Evolutionary conservation across 1,140 invertebrate genomes (phyloP).

Genomic region (Drosophila insularis): DNA sequence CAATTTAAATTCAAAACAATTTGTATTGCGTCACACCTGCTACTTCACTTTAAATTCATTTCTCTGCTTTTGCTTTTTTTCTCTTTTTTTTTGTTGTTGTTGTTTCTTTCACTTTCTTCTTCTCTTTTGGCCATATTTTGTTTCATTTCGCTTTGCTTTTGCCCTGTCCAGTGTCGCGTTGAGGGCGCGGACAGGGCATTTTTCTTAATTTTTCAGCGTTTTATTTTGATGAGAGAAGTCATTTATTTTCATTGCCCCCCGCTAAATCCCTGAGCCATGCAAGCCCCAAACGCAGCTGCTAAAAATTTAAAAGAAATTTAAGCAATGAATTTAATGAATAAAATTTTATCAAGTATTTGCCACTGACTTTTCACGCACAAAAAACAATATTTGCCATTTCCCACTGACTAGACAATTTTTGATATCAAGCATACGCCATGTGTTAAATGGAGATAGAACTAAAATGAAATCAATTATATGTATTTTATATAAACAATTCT

Average conservation of each 20-base stretch:
- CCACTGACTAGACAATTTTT: background rate
- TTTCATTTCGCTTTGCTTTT: conserved; percentile 39
- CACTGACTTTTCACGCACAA: background rate
- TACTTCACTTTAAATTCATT: conserved; percentile 60
- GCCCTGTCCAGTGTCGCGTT: conserved; percentile 25
- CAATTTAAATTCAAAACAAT: conserved; percentile 72
- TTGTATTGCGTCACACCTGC: conserved; percentile 68
- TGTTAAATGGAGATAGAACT: conserved; percentile 14
- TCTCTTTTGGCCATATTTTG: conserved; percentile 27
- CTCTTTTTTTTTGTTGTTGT: conserved; percentile 10
- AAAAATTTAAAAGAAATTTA: conserved; percentile 49
- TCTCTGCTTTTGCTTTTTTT: conserved; percentile 27
- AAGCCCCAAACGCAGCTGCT: conserved; percentile 4
- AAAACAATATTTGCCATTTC: background rate
- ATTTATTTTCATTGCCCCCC: conserved; percentile 74
- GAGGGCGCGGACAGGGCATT: conserved; percentile 47
- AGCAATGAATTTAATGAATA: conserved; percentile 6
- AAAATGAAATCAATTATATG: conserved; percentile 48
- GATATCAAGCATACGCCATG: conserved; percentile 60
- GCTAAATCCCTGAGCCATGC: background rate
- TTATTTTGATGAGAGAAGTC: conserved; percentile 74
- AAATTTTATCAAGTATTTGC: too few species aligned
- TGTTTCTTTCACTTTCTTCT: conserved; percentile 4
- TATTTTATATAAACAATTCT: conserved; percentile 23
- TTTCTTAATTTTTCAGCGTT: conserved; percentile 78